These are phyloP conservation scores for Xyliphius kryptos DNA, from an alignment of 2,113 vertebrate genomes.

Conservation along the genomic window DNA sequence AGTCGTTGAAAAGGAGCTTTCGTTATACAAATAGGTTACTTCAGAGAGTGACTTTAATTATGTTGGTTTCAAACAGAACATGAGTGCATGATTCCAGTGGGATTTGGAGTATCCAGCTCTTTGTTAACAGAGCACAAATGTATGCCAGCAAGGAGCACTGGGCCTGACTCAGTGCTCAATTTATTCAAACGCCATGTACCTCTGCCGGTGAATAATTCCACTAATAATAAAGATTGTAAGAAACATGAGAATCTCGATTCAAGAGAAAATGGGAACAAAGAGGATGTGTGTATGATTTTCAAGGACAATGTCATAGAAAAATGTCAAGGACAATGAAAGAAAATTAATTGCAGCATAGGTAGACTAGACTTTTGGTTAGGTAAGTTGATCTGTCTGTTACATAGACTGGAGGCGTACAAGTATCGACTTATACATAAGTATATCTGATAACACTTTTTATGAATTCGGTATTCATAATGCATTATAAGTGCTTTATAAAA, in stretches of 20 bases:
- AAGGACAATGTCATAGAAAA: constrained; percentile 32
- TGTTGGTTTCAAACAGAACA: constrained; percentile 71
- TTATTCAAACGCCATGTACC: constrained; percentile 56
- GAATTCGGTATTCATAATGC: no score
- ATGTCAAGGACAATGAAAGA: constrained; percentile 1
- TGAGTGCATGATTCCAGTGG: constrained; percentile 67
- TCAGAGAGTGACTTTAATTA: constrained; percentile 73
- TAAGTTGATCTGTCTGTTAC: no score
- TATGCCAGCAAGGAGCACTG: constrained; percentile 49
- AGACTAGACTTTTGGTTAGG: not conserved
- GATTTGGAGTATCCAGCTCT: constrained; percentile 62
- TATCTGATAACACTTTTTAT: no score
- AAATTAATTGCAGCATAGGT: not conserved
- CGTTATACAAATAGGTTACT: constrained; percentile 69
- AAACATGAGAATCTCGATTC: constrained; percentile 37
- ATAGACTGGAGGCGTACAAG: no score
- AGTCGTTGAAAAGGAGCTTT: constrained; percentile 58
- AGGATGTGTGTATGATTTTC: constrained; percentile 29
- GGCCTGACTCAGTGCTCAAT: constrained; percentile 58
- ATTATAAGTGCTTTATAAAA: no score
- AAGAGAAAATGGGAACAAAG: constrained; percentile 34
- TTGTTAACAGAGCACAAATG: constrained; percentile 55
- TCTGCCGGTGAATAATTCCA: constrained; percentile 61
- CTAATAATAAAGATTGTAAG: constrained; percentile 58
- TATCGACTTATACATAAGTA: no score